Conservation (phyloP, 2,888 invertebrate species). For the Tinea trinotella region DNA sequence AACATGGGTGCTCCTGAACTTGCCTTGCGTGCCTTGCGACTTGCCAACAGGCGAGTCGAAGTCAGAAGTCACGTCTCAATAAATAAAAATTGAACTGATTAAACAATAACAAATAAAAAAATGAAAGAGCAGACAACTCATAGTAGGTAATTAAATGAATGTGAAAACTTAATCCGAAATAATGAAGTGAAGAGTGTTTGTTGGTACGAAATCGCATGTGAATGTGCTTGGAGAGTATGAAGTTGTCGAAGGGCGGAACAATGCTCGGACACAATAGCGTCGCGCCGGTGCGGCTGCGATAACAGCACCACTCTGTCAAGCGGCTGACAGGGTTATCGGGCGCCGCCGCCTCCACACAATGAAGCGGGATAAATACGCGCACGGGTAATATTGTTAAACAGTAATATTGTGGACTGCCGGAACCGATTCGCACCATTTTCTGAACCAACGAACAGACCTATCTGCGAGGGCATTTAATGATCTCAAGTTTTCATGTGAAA, state of each 20-base stretch:
- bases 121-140: too few species aligned
- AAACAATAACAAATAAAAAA: too few species aligned
- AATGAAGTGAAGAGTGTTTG: too few species aligned
- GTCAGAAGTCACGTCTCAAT: too few species aligned
- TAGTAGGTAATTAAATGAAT: too few species aligned
- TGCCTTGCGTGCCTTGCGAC: too few species aligned
- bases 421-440: conserved; percentile 6
- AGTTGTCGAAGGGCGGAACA: conserved; percentile 54
- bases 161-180: too few species aligned
- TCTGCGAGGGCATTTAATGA: too few species aligned
- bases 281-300: conserved; percentile 36
- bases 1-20: too few species aligned
- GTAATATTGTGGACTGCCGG: conserved; percentile 14
- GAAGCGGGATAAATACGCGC: conserved; percentile 27
- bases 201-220: background rate
- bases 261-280: conserved; percentile 49
- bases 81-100: too few species aligned
- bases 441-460: background rate
- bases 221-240: conserved; percentile 33
- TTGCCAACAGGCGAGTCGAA: too few species aligned
- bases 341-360: conserved; percentile 32
- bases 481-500: too few species aligned
- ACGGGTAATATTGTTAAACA: conserved; percentile 16
- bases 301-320: conserved; percentile 66
- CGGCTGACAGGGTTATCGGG: conserved; percentile 67